phyloP scores from a whole-genome alignment of 2,797 vertebrate genomes.

The Mastacembelus armatus region DNA sequence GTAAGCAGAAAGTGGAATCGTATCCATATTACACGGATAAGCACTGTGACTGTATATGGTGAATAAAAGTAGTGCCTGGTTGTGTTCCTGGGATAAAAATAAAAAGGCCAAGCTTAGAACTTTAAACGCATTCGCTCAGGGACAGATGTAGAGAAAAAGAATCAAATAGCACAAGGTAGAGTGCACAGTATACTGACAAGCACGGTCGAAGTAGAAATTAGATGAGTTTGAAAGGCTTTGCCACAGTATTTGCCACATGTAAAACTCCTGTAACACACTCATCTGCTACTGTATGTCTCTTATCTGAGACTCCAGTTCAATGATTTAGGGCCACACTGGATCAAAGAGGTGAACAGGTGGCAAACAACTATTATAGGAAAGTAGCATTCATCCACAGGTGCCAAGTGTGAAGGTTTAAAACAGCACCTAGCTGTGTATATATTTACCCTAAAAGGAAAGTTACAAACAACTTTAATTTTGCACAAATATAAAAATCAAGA shows the following conservation, averaged over 20 bases:
- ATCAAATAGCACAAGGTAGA: background rate
- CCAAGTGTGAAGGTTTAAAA: background rate
- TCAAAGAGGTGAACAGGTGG: conserved; percentile 24
- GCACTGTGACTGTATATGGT: conserved; percentile 48
- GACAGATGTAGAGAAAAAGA: background rate
- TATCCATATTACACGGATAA: conserved; percentile 42
- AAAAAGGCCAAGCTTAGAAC: conserved; percentile 20
- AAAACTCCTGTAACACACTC: conserved; percentile 20
- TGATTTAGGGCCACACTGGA: conserved; percentile 49
- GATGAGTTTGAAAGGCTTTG: conserved; percentile 12
- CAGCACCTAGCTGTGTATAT: background rate
- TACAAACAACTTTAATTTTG: too few relatives aligned
- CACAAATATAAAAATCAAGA: too few relatives aligned
- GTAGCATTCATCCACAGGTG: background rate
- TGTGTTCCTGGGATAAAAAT: conserved; percentile 49
- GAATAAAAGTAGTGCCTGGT: conserved; percentile 21
- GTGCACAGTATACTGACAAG: conserved; percentile 30
- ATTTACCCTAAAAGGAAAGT: too few relatives aligned
- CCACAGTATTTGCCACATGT: conserved; percentile 1
- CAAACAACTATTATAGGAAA: conserved; percentile 8
- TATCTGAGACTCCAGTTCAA: conserved; percentile 35
- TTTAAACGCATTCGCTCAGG: background rate
- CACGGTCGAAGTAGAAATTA: background rate
- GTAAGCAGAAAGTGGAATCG: conserved; percentile 19
- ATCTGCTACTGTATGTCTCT: conserved; percentile 8